A percentile compares a stretch with the other conserved stretches of the same genome.
Conservation (phyloP, 2,888 invertebrate genomes). For the Xestia xanthographa region DNA sequence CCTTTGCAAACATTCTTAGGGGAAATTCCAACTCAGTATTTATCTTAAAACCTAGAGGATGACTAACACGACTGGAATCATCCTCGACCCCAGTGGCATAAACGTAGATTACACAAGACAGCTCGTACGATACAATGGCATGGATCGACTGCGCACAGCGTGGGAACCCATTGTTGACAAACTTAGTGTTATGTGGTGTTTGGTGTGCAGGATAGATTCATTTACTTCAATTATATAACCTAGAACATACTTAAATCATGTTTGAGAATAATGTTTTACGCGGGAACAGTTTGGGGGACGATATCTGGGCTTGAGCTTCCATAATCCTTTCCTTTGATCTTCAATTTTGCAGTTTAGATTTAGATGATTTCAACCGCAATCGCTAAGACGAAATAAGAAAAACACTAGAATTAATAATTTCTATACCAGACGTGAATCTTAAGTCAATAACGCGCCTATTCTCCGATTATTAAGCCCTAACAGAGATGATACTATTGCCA, state of each 20-base stretch:
- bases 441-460: slow-evolving; percentile 12
- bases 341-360: background rate
- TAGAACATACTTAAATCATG: background rate
- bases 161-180: slow-evolving; percentile 54
- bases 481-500: slow-evolving; percentile 26
- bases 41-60: slow-evolving; percentile 8
- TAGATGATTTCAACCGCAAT: background rate
- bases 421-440: background rate
- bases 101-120: slow-evolving; percentile 21
- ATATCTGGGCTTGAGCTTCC: background rate
- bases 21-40: background rate
- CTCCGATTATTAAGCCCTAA: slow-evolving; percentile 23
- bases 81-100: slow-evolving; percentile 19
- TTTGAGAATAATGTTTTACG: background rate
- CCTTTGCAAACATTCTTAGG: background rate
- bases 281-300: background rate
- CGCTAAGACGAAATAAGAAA: background rate
- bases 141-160: slow-evolving; percentile 28
- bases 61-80: slow-evolving; percentile 30
- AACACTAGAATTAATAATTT: background rate
- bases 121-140: slow-evolving; percentile 50
- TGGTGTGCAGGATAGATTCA: slow-evolving; percentile 28
- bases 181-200: slow-evolving; percentile 22
- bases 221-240: slow-evolving; percentile 21
- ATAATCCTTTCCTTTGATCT: background rate